Conservation (phyloP, 2,888 invertebrate species). For the Cantharis nigra region DNA sequence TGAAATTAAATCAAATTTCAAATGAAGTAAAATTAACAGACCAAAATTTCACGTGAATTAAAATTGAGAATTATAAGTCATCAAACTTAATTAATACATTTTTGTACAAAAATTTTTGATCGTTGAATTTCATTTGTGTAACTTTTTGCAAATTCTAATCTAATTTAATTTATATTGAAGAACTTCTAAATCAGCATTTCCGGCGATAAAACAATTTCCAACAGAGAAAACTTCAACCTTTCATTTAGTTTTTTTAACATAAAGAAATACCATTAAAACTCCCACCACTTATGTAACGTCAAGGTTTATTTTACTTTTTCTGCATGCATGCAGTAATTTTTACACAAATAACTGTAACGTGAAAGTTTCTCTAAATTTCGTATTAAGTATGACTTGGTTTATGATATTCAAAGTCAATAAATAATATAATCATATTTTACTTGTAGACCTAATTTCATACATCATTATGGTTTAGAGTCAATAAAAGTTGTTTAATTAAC, state of each 20-base stretch:
- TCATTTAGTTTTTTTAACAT: background rate
- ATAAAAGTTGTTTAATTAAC: background rate
- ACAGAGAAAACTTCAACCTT: background rate
- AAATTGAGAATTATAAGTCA: background rate
- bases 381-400: too few species aligned
- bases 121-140: background rate
- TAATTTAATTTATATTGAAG: background rate
- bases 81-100: background rate
- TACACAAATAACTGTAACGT: too few species aligned
- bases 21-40: background rate
- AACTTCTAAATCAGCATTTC: background rate
- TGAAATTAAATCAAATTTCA: background rate
- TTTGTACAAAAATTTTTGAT: background rate
- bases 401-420: too few species aligned
- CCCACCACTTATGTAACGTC: background rate
- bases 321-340: too few species aligned
- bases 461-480: too few species aligned
- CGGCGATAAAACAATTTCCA: background rate
- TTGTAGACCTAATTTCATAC: too few species aligned
- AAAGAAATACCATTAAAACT: background rate
- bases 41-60: background rate
- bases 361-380: too few species aligned
- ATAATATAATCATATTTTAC: too few species aligned
- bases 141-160: background rate
- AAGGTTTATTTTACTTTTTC: background rate